Conservation (phyloP, 1,140 invertebrate species). For the Zaprionus africanus region DNA sequence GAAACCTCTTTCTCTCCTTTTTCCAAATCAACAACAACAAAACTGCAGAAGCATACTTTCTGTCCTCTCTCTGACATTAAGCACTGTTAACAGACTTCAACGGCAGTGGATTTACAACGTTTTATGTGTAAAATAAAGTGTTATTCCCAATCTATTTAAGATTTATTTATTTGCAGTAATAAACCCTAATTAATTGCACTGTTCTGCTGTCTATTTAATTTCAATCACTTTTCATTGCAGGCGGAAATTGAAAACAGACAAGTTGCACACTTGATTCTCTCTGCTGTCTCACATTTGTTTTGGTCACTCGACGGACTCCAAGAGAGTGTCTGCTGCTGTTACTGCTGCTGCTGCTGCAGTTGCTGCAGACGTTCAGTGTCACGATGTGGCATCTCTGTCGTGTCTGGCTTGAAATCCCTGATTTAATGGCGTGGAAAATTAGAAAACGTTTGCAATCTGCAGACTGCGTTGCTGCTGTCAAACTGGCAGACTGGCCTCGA, state of each 20-base stretch:
- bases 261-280: slow-evolving; percentile 5
- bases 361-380: slow-evolving; percentile 33
- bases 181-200: slow-evolving; percentile 27
- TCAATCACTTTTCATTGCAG: slow-evolving; percentile 14
- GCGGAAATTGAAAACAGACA: slow-evolving; percentile 6
- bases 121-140: neutral
- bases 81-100: neutral
- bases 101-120: neutral
- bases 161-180: slow-evolving; percentile 7
- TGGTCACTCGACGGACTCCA: neutral
- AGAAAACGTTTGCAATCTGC: slow-evolving; percentile 66
- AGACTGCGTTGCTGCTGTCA: slow-evolving; percentile 56
- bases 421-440: slow-evolving; percentile 77
- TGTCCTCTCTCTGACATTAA: neutral
- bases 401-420: slow-evolving; percentile 66
- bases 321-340: neutral
- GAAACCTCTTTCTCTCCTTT: too few species aligned
- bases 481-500: slow-evolving; percentile 36
- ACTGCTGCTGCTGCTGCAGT: slow-evolving; percentile 19
- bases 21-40: too few species aligned
- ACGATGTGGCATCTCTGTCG: slow-evolving; percentile 20
- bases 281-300: slow-evolving; percentile 20
- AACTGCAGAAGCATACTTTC: neutral
- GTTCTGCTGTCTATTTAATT: slow-evolving; percentile 1
- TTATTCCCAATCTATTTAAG: neutral